A percentile compares a stretch with the other conserved stretches of the same genome.
Evolutionary conservation across 2,797 vertebrate genomes (phyloP).

Genomic region (Salarias fasciatus): DNA sequence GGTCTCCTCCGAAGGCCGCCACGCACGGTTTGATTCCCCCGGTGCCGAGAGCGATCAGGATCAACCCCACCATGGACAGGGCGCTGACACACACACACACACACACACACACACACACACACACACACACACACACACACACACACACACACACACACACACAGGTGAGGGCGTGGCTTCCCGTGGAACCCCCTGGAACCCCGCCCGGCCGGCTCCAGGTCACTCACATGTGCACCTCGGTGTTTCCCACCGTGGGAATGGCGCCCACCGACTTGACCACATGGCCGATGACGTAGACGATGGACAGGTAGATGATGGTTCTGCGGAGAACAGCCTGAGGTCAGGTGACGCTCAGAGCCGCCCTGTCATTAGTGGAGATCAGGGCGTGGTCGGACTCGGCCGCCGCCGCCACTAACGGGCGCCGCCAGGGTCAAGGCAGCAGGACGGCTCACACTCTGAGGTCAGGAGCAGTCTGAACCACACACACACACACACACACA

Average conservation of each 20-base stretch:
- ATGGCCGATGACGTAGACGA: constrained; percentile 90
- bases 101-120: neutral
- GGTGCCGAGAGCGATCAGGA: constrained; percentile 92
- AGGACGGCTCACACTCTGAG: no score
- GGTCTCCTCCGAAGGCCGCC: constrained; percentile 95
- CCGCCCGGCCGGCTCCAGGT: no score
- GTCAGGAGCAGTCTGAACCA: no score
- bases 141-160: neutral
- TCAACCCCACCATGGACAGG: constrained; percentile 88
- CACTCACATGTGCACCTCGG: constrained; percentile 89
- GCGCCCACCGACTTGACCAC: constrained; percentile 84
- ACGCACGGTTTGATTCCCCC: constrained; percentile 98
- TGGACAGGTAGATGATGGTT: constrained; percentile 92
- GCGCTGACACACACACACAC: constrained; percentile 65
- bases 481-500: no score
- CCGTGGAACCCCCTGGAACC: no score
- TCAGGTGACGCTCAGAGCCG: no score
- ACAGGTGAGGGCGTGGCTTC: no score
- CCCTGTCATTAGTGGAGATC: no score
- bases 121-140: neutral
- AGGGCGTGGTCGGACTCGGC: no score
- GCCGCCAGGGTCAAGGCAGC: no score
- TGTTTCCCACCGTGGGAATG: constrained; percentile 87
- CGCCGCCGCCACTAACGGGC: no score
- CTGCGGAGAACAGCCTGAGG: constrained; percentile 65